phyloP scores from a whole-genome alignment of 2,113 vertebrate genomes.

The Rostratula benghalensis region DNA sequence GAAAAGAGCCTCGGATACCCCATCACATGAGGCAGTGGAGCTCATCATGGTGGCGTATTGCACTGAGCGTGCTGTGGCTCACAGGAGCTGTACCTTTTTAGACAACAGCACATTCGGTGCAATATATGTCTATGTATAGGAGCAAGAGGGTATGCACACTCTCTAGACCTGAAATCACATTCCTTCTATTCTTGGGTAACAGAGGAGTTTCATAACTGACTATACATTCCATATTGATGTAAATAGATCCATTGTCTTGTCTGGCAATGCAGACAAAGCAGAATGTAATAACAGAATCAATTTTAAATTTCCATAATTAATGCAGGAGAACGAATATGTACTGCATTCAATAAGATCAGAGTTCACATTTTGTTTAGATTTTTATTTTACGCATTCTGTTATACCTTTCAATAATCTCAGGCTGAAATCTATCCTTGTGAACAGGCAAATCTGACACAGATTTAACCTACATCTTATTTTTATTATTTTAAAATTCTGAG shows the following conservation, averaged over 20 bases:
- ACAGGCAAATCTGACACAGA: background rate
- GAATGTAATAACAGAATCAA: accelerated
- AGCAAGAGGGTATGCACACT: accelerated
- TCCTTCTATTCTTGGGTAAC: accelerated
- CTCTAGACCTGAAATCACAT: background rate
- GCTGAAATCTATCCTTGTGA: background rate
- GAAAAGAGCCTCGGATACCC: accelerated
- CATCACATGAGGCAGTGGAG: accelerated
- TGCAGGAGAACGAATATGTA: background rate
- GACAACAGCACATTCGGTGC: accelerated
- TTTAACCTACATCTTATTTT: background rate
- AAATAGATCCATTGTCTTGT: background rate
- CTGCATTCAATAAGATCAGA: background rate
- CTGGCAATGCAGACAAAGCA: background rate
- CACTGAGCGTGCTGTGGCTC: accelerated
- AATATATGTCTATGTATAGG: accelerated
- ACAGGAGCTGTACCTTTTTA: accelerated
- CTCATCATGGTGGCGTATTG: accelerated
- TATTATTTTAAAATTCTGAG: background rate
- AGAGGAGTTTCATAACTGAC: background rate
- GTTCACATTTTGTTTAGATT: background rate
- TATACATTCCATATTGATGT: background rate
- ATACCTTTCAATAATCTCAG: background rate
- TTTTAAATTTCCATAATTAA: background rate
- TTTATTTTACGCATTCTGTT: background rate